Evolutionary conservation across 2,888 invertebrate species (phyloP).

Genomic region (Steinernema hermaphroditum): DNA sequence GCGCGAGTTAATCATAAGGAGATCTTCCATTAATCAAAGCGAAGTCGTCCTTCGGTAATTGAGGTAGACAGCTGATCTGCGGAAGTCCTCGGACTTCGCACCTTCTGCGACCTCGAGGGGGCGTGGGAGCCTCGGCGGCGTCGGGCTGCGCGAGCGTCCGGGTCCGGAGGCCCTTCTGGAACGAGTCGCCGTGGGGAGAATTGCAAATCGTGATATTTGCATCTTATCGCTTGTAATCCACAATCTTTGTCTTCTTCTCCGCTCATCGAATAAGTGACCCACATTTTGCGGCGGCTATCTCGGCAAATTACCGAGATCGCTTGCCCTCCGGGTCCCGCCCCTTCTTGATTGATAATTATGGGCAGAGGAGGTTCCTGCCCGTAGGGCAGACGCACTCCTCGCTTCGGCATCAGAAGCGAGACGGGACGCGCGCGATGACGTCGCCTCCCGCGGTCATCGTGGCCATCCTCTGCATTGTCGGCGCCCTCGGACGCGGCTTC

Average conservation of each 20-base stretch:
- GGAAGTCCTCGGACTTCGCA: background rate
- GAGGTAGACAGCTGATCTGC: background rate
- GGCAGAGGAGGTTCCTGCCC: slow-evolving; percentile 21
- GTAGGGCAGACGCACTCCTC: background rate
- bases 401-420: background rate
- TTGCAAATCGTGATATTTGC: background rate
- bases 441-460: background rate
- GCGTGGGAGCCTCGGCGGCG: no score
- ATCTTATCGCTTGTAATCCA: background rate
- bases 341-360: slow-evolving; percentile 27
- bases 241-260: slow-evolving; percentile 28
- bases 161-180: no score
- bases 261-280: slow-evolving; percentile 20
- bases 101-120: no score
- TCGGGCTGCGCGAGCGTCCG: no score
- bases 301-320: slow-evolving; percentile 28
- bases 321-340: slow-evolving; percentile 10
- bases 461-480: background rate
- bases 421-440: background rate
- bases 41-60: slow-evolving; percentile 3
- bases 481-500: slow-evolving; percentile 38
- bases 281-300: slow-evolving; percentile 20
- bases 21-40: slow-evolving; percentile 13
- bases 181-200: no score
- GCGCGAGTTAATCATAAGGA: slow-evolving; percentile 27